A percentile compares a stretch with the other conserved stretches of the same genome.
phyloP scores from a whole-genome alignment of 2,888 invertebrate genomes.

The Saturnia pavonia region DNA sequence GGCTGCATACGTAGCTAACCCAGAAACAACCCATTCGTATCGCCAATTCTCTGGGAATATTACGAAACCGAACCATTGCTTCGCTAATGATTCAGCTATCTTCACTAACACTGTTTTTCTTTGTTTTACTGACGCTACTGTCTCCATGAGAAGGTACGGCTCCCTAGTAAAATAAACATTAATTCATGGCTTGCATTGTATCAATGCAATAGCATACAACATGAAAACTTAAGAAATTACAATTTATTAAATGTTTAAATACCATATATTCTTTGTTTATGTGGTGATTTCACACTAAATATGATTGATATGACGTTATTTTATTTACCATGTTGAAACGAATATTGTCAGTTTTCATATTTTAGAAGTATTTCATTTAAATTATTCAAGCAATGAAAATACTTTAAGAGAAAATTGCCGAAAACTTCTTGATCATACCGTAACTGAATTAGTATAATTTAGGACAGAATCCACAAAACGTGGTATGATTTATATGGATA shows the following conservation, averaged over 20 bases:
- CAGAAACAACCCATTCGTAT: constrained; percentile 83
- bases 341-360: background rate
- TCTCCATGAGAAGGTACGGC: constrained; percentile 64
- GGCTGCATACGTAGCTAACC: constrained; percentile 81
- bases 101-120: constrained; percentile 69
- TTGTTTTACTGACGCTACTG: constrained; percentile 58
- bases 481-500: background rate
- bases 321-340: background rate
- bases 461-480: background rate
- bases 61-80: constrained; percentile 86
- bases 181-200: background rate
- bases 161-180: constrained; percentile 52
- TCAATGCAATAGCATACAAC: background rate
- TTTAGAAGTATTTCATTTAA: background rate
- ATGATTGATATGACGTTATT: background rate
- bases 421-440: background rate
- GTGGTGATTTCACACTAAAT: background rate
- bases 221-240: background rate
- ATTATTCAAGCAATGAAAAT: background rate
- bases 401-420: background rate
- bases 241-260: background rate
- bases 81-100: constrained; percentile 85
- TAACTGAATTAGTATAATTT: background rate
- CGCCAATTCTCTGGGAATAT: constrained; percentile 84
- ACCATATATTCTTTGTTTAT: background rate